Evolutionary conservation across 2,888 invertebrate species (phyloP).

Genomic region (Meandrusa payeni): DNA sequence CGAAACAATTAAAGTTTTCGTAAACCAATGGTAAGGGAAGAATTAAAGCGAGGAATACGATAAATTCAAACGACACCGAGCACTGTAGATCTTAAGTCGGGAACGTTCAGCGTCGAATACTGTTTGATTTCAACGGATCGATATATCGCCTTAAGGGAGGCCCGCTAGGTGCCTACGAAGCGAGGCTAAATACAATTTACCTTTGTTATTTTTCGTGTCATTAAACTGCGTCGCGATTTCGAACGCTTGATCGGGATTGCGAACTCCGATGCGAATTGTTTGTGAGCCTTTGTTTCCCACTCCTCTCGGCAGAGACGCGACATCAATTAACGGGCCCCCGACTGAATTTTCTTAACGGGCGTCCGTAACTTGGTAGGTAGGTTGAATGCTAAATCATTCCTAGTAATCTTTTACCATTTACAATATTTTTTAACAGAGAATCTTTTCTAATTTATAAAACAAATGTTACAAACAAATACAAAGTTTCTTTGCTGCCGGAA

Average conservation of each 20-base stretch:
- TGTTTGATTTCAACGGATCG: slow-evolving; percentile 56
- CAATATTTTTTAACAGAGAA: too few species aligned
- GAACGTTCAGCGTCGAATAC: slow-evolving; percentile 58
- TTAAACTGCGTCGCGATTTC: slow-evolving; percentile 80
- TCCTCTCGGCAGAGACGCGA: slow-evolving; percentile 71
- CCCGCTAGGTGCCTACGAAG: slow-evolving; percentile 68
- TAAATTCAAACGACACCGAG: too few species aligned
- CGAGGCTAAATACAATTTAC: slow-evolving; percentile 79
- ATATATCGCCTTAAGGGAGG: slow-evolving; percentile 62
- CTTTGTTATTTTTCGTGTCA: slow-evolving; percentile 82
- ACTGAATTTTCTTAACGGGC: slow-evolving; percentile 70
- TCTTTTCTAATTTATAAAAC: too few species aligned
- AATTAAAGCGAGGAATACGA: slow-evolving; percentile 35
- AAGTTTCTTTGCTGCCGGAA: too few species aligned
- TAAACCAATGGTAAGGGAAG: slow-evolving; percentile 46
- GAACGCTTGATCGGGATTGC: slow-evolving; percentile 76
- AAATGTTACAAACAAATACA: too few species aligned
- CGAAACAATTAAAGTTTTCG: slow-evolving; percentile 75
- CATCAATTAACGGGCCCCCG: slow-evolving; percentile 76
- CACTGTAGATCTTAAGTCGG: slow-evolving; percentile 57
- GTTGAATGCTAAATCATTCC: slow-evolving; percentile 60
- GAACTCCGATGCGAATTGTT: slow-evolving; percentile 79
- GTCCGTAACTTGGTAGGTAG: slow-evolving; percentile 59
- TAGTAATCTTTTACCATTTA: too few species aligned
- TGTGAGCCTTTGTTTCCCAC: slow-evolving; percentile 78